Percentiles rank a stretch among this genome's conserved stretches.
phyloP scores from a whole-genome alignment of 2,888 invertebrate genomes.

The Acanthoscelides obtectus region DNA sequence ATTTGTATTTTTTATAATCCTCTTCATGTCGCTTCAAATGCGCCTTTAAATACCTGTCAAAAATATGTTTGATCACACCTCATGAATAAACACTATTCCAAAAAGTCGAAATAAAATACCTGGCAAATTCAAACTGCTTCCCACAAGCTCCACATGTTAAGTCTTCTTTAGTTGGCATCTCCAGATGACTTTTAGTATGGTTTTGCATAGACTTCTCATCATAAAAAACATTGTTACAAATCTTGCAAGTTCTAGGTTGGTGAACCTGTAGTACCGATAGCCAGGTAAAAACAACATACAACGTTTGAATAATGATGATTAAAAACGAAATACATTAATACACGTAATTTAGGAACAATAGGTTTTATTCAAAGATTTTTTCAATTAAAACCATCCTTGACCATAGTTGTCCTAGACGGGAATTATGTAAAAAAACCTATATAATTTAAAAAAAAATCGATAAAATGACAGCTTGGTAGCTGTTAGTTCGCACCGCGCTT shows the following conservation, averaged over 20 bases:
- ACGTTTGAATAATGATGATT: too few species aligned
- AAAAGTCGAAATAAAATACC: too few species aligned
- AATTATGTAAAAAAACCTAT: too few species aligned
- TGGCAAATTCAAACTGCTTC: conserved; percentile 23
- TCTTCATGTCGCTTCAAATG: conserved; percentile 24
- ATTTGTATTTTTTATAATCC: conserved; percentile 26
- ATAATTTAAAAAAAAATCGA: too few species aligned
- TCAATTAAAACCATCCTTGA: too few species aligned
- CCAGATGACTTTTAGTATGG: conserved; percentile 23
- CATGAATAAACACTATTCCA: too few species aligned
- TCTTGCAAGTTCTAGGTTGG: conserved; percentile 14
- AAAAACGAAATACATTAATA: too few species aligned
- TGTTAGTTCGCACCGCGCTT: too few species aligned
- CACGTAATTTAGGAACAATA: too few species aligned
- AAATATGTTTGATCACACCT: not conserved
- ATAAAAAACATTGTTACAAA: conserved; percentile 24
- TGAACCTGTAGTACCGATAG: not conserved
- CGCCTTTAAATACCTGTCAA: conserved; percentile 17
- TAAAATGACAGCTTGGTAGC: too few species aligned
- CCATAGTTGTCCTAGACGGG: too few species aligned
- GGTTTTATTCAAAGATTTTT: too few species aligned
- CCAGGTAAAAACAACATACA: not conserved
- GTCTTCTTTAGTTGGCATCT: conserved; percentile 15
- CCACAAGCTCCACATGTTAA: conserved; percentile 20
- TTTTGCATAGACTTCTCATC: conserved; percentile 26